phyloP scores from a whole-genome alignment of 2,797 vertebrate genomes.

The Nyctibius grandis region DNA sequence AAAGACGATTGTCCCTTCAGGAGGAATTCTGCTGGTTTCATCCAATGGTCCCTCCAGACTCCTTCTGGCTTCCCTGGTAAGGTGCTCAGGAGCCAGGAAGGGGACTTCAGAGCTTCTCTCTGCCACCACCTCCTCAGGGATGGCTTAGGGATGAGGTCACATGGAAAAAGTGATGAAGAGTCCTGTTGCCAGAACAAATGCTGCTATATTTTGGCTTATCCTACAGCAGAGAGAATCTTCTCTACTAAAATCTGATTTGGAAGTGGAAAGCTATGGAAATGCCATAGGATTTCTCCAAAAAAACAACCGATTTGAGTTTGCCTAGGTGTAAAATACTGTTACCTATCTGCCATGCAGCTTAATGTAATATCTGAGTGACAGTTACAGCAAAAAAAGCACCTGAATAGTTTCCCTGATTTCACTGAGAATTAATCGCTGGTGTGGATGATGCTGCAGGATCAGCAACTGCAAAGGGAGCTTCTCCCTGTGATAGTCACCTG shows the following conservation, averaged over 20 bases:
- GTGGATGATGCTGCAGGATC: not conserved
- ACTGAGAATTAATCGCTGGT: not conserved
- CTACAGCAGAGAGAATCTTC: not conserved
- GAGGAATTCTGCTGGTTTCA: not conserved
- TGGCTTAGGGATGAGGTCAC: not conserved
- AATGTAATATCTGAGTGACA: not conserved
- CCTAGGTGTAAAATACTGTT: not conserved
- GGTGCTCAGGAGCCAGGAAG: not conserved
- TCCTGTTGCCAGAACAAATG: not conserved
- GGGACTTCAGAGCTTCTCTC: not conserved
- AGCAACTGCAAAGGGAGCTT: not conserved
- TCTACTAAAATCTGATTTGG: not conserved
- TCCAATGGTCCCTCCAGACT: not conserved
- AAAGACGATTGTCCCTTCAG: not conserved
- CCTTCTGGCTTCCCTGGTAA: not conserved
- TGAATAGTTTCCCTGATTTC: not conserved
- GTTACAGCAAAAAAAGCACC: not conserved
- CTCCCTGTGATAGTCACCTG: not conserved
- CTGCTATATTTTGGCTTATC: not conserved
- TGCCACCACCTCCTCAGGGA: not conserved
- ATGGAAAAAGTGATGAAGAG: not conserved
- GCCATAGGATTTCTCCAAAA: not conserved
- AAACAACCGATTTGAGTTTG: not conserved
- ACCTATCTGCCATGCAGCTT: not conserved
- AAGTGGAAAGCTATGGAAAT: not conserved